A percentile compares a stretch with the other conserved stretches of the same genome.
Conservation (phyloP, 2,888 invertebrate genomes). For the Ophion obscuratus region DNA sequence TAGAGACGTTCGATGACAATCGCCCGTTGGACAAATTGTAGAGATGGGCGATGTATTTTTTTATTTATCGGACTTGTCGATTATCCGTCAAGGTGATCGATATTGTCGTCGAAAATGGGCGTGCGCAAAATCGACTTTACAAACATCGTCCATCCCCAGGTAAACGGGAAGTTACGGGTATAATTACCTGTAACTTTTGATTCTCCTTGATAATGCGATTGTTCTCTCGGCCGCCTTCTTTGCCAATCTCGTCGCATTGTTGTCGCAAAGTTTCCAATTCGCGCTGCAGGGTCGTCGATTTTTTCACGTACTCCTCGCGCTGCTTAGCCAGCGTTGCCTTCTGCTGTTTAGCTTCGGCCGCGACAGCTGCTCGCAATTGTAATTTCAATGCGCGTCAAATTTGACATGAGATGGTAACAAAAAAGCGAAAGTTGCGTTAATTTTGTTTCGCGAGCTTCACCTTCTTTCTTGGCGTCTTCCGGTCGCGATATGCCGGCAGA, state of each 20-base stretch:
- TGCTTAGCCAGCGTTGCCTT: slow-evolving; percentile 92
- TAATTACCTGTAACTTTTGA: slow-evolving; percentile 92
- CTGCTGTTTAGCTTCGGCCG: slow-evolving; percentile 93
- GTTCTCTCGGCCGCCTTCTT: slow-evolving; percentile 91
- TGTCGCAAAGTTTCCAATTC: slow-evolving; percentile 92
- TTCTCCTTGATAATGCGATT: slow-evolving; percentile 93
- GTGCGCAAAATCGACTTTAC: not conserved
- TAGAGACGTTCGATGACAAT: not conserved
- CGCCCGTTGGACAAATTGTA: not conserved
- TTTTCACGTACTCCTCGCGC: slow-evolving; percentile 92
- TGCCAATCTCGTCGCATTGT: slow-evolving; percentile 91
- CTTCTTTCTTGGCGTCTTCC: slow-evolving; percentile 83
- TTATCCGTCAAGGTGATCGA: too few species aligned
- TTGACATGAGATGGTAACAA: not conserved
- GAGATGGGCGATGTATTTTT: not conserved
- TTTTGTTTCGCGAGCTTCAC: slow-evolving; percentile 67
- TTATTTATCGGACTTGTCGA: too few species aligned
- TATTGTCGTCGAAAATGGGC: not conserved
- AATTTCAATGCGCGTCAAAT: slow-evolving; percentile 24
- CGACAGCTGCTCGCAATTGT: slow-evolving; percentile 87
- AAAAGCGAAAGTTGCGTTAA: not conserved
- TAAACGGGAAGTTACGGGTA: slow-evolving; percentile 6
- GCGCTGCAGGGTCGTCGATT: slow-evolving; percentile 89
- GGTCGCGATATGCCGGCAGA: slow-evolving; percentile 76
- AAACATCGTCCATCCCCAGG: not conserved